Base-by-base conservation (phyloP, 2,888 invertebrate genomes). In the Trichopoda pennipes region DNA sequence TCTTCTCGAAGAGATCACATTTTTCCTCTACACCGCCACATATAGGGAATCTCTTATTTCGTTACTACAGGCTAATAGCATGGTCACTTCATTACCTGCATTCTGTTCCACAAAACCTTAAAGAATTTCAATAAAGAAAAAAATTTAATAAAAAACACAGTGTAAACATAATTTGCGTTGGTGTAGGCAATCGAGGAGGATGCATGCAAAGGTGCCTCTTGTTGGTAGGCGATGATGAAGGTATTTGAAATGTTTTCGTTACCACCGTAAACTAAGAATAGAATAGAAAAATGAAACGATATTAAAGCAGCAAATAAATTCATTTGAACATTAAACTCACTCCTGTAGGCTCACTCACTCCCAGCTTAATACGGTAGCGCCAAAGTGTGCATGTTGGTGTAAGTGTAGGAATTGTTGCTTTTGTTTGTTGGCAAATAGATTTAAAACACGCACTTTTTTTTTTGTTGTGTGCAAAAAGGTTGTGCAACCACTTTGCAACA, bases 131-230 rank as follows among this genome's bases (percentile, higher is more conserved):
- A 14, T 66, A 38, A 38, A 38, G 12, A 38, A 38, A 38, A 2
- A 38, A 6, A 10, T 12, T 12, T 12, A 12, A 38, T 47, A 47
- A 66, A 44, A 69, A 82, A 49, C 75, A 70, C 74, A 79, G 72
- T 72, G 74, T 75, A 79, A 82, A 79, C 82, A 82, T 75, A 56
- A 70, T 75, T 79, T 82, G 82, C 82, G 78, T 82, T 72, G 82
- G 82, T 42, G 82, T 75, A 66, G 10, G 58, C 64, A 64, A 47
- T 8, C 9, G 23, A 28, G 17, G 35, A 53, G 69, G 35, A 58
- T 44, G 32, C n/a, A 51, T 8, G 7, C 16, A 16, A 38, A 60
- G 17, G 56, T 56, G 58, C 63, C 47, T 44, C 38, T 38, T 28
- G 38, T 28, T 42, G 44, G 51, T 55, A n/a, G 19, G n/a, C 9